Conservation (phyloP, 2,888 invertebrate species). For the Agapostemon virescens region DNA sequence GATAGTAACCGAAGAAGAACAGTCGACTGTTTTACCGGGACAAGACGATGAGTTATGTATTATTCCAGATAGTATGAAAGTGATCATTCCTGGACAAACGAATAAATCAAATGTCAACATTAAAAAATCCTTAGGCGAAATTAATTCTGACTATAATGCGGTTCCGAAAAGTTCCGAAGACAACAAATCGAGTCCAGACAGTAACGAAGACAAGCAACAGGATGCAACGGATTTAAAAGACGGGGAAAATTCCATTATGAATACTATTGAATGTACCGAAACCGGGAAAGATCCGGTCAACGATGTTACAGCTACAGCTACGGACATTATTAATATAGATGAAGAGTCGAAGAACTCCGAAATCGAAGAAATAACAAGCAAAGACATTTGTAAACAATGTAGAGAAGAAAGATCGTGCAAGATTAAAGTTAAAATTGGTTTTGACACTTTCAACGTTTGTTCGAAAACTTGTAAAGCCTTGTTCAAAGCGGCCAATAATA, state of each 20-base stretch:
- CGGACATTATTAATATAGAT: constrained; percentile 81
- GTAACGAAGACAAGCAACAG: constrained; percentile 22
- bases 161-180: constrained; percentile 23
- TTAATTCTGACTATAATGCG: constrained; percentile 21
- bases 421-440: constrained; percentile 81
- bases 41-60: constrained; percentile 79
- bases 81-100: constrained; percentile 64
- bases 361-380: constrained; percentile 73
- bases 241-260: constrained; percentile 28
- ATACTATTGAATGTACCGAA: constrained; percentile 27
- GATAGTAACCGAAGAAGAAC: constrained; percentile 68
- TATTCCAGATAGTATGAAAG: constrained; percentile 79
- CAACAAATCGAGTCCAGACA: constrained; percentile 19
- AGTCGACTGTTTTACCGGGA: constrained; percentile 73
- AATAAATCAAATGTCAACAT: constrained; percentile 52
- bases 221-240: constrained; percentile 41
- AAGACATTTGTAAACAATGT: constrained; percentile 77
- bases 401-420: constrained; percentile 72
- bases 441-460: constrained; percentile 77
- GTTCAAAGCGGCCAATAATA: constrained; percentile 75
- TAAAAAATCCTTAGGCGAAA: constrained; percentile 53
- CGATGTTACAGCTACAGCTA: constrained; percentile 35
- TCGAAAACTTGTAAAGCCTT: constrained; percentile 75
- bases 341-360: constrained; percentile 78
- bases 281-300: constrained; percentile 23